These are phyloP conservation scores for Eupithecia abbreviata DNA, from an alignment of 2,888 invertebrate genomes.

Conservation along the genomic window DNA sequence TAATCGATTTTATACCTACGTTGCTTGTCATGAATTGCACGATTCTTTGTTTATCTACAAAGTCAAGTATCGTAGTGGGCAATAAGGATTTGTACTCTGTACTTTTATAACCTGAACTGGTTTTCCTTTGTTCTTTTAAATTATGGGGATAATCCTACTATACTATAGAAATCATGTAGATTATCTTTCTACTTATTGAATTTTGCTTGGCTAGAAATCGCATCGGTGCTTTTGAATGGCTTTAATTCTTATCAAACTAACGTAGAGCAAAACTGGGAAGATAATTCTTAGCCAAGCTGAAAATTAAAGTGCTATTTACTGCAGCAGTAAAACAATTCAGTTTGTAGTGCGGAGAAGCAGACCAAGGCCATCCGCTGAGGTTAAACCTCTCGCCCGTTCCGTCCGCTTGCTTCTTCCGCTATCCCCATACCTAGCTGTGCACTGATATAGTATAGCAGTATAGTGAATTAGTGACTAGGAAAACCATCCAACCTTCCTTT, in stretches of 20 bases:
- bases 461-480: conserved; percentile 31
- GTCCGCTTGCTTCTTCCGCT: conserved; percentile 62
- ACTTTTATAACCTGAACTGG: background rate
- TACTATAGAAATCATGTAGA: background rate
- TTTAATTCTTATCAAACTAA: background rate
- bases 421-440: conserved; percentile 55
- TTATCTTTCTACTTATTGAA: background rate
- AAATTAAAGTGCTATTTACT: conserved; percentile 8
- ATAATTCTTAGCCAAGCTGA: background rate
- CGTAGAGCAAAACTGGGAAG: background rate
- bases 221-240: background rate
- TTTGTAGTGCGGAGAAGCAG: conserved; percentile 24
- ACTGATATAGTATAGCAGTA: conserved; percentile 7
- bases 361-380: conserved; percentile 28
- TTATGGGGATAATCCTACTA: background rate
- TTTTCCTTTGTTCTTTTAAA: background rate
- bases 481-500: conserved; percentile 21
- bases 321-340: conserved; percentile 19
- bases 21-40: conserved; percentile 11
- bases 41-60: background rate
- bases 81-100: background rate
- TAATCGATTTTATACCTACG: conserved; percentile 31
- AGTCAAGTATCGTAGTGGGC: background rate
- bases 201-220: background rate
- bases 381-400: conserved; percentile 49